Evolutionary conservation across 1,140 invertebrate species (phyloP), one percentile per base, ranked within the genome.

Genomic region (Oryctes rhinoceros): DNA sequence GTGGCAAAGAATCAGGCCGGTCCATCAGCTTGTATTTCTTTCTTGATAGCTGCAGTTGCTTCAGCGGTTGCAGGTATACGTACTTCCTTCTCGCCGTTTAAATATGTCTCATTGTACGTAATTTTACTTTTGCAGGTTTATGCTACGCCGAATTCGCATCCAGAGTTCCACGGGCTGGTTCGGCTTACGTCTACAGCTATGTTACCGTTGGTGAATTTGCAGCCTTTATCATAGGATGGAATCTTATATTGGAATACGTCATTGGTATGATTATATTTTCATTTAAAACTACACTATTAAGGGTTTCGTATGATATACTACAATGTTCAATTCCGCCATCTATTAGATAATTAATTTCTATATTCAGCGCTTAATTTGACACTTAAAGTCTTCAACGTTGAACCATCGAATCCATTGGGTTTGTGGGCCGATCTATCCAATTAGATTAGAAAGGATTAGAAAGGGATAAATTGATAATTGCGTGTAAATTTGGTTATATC

Each of bases 101-200:
- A 47, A 4, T 5, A 76, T 47, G 3, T 18, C 1, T 44, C 47
- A 5, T 76, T 24, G 20, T 77, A 30, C 24, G 13, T 75, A 0
- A 53, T 71, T 71, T 10, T 80, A 6, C 47, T 20, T 20, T 35
- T 92, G 84, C 84, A 93, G 93, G 92, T 53, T 90, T 95, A 81
- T 95, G 94, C 84, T 95, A 95, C 87, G 96, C 96, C 0, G 96
- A 97, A 89, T 97, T 97, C 86, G 96, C 95, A 5, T 93, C 95
- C 0, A 89, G 95, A 83, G 95, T 97, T 6, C 96, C 96, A 1
- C 94, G 93, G 86, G 93, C 96, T 1, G 96, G 96, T 3, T 96
- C 94, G 18, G 95, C 95, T 0, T 97, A 97, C 86, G 91, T 96
- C 75, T 97, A 97, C 86, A 96, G 94, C 85, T 97, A 97, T 87